A percentile compares a stretch with the other conserved stretches of the same genome.
Evolutionary conservation across 2,797 vertebrate genomes (phyloP).

Genomic region (Kryptopterus vitreolus): DNA sequence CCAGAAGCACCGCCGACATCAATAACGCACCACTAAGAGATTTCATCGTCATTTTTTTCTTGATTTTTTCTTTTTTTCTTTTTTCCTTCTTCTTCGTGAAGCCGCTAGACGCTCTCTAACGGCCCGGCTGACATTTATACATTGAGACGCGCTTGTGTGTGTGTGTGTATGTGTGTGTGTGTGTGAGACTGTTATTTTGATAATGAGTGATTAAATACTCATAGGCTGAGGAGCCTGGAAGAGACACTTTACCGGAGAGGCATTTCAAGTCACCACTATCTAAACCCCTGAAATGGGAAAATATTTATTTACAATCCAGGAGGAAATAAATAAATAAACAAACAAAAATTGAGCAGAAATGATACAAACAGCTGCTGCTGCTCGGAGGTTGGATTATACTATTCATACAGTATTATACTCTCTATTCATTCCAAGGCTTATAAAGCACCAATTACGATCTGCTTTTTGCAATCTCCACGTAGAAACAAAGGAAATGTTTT

Average conservation of each 20-base stretch:
- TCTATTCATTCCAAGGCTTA: background rate
- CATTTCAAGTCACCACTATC: slow-evolving; percentile 46
- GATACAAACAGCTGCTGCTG: slow-evolving; percentile 1
- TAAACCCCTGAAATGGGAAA: slow-evolving; percentile 34
- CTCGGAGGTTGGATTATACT: background rate
- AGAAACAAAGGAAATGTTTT: background rate
- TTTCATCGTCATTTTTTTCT: slow-evolving; percentile 42
- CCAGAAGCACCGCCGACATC: slow-evolving; percentile 45
- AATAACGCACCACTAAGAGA: slow-evolving; percentile 50
- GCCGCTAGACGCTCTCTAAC: slow-evolving; percentile 31
- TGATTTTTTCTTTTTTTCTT: too few species aligned
- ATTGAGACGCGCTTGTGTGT: slow-evolving; percentile 24
- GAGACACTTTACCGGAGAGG: slow-evolving; percentile 37
- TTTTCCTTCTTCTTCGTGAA: slow-evolving; percentile 4
- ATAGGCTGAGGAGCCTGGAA: slow-evolving; percentile 36
- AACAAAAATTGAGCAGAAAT: slow-evolving; percentile 5
- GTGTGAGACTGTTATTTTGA: slow-evolving; percentile 33
- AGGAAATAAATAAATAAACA: too few species aligned
- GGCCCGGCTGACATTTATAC: slow-evolving; percentile 44
- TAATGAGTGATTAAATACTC: slow-evolving; percentile 54
- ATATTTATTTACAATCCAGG: slow-evolving; percentile 34
- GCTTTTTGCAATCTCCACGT: background rate
- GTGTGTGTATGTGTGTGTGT: slow-evolving; percentile 12
- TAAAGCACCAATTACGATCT: background rate
- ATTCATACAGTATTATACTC: too few species aligned